Evolutionary conservation across 2,888 invertebrate species (phyloP).

Genomic region (Epistrophella euchroma): DNA sequence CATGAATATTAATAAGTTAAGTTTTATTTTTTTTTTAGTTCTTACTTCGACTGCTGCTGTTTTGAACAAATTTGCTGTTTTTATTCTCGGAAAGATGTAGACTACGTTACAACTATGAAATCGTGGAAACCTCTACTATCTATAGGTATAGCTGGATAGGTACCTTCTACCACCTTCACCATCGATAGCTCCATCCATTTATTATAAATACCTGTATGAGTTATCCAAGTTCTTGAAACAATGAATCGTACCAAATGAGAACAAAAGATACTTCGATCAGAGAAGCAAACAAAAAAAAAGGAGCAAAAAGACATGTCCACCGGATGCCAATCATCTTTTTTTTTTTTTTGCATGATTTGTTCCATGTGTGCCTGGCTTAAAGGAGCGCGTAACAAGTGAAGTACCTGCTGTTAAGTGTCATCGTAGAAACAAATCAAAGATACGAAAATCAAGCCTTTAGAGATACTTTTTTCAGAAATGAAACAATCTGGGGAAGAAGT

Average conservation of each 20-base stretch:
- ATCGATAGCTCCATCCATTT: constrained; percentile 25
- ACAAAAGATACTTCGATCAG: constrained; percentile 18
- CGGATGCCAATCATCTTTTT: constrained; percentile 75
- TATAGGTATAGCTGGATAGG: neutral
- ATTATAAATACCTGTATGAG: constrained; percentile 25
- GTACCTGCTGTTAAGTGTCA: constrained; percentile 75
- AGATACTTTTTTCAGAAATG: constrained; percentile 36
- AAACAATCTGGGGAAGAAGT: constrained; percentile 23
- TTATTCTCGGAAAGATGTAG: constrained; percentile 74
- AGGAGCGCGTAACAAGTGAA: constrained; percentile 64
- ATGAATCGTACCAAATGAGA: constrained; percentile 61
- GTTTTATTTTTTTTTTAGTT: constrained; percentile 9
- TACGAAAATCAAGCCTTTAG: constrained; percentile 34
- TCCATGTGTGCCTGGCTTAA: constrained; percentile 27
- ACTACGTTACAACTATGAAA: constrained; percentile 68
- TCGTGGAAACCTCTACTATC: constrained; percentile 55
- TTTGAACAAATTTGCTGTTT: constrained; percentile 62
- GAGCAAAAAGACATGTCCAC: constrained; percentile 64
- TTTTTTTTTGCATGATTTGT: constrained; percentile 41
- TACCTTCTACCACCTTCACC: constrained; percentile 35
- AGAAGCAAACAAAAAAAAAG: constrained; percentile 11
- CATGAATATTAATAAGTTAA: constrained; percentile 79
- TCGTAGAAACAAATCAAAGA: constrained; percentile 65
- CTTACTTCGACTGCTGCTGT: constrained; percentile 2
- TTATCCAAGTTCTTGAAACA: constrained; percentile 64